Base-by-base conservation (phyloP, 2,888 invertebrate genomes). In the Gandaritis pyraliata region DNA sequence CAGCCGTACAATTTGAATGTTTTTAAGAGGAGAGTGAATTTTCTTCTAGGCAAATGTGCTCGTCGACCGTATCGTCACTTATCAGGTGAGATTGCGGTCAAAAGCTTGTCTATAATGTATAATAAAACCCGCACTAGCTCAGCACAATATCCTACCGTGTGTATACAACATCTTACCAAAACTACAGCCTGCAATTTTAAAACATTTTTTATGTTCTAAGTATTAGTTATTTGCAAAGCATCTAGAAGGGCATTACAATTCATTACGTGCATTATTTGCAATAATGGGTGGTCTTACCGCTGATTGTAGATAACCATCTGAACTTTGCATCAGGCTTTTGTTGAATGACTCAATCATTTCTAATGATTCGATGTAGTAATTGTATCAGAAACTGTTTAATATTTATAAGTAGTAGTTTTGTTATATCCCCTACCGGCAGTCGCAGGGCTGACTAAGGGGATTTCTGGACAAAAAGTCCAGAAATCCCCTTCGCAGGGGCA, bases 171-270 rank as follows among this genome's bases (percentile, higher is more conserved):
- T n/a, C n/a, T n/a, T 12, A 2, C 10, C 8, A 15, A 45, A 30
- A 13, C 39, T 45, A 12, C 55, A 11, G 29, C 16, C 13, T 1
- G 18, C 36, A 13, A 59, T 69, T 67, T 67, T 58, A 67, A 63
- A 69, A 69, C 58, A 67, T 59, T 69, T 66, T 67, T 67, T 66
- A 65, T 61, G 60, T 61, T 50, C 59, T 63, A 53, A 58, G 61
- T 48, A 51, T 46, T 15, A 38, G 62, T 67, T 64, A 62, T 67
- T 66, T 59, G 58, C 65, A 52, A 57, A 66, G 55, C 54, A 62
- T 61, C 60, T 59, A 61, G 57, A 68, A 64, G 64, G 64, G 65
- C 51, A 64, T 66, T 64, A 54, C 56, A 54, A 49, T 65, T 60
- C 57, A 66, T 66, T 65, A 64, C 63, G 30, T 13, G 47, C 51